phyloP scores from a whole-genome alignment of 2,113 vertebrate genomes.

The Ranitomeya imitator region DNA sequence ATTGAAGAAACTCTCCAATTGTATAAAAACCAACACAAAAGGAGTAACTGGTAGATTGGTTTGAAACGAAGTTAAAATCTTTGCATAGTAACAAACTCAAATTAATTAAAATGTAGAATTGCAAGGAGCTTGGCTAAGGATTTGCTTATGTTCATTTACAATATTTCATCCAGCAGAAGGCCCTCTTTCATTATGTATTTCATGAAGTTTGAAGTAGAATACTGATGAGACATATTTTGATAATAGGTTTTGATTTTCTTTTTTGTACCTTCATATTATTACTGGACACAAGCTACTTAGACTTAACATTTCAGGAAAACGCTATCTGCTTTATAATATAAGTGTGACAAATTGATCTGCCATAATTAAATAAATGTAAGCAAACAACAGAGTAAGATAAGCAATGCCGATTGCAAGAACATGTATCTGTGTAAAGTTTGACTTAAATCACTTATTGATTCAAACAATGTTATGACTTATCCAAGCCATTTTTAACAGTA shows the following conservation, averaged over 20 bases:
- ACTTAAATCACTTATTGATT: slow-evolving; percentile 70
- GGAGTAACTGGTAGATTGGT: too few relatives aligned
- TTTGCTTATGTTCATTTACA: too few relatives aligned
- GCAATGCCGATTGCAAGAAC: slow-evolving; percentile 58
- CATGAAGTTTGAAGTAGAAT: too few relatives aligned
- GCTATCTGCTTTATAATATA: background rate
- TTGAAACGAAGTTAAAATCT: too few relatives aligned
- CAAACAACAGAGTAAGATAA: slow-evolving; percentile 60
- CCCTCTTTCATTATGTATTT: too few relatives aligned
- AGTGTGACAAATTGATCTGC: slow-evolving; percentile 60
- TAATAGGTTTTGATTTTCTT: background rate
- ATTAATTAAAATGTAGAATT: too few relatives aligned
- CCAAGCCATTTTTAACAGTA: slow-evolving; percentile 60
- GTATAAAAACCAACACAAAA: too few relatives aligned
- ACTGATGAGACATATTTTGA: too few relatives aligned
- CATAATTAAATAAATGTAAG: slow-evolving; percentile 63
- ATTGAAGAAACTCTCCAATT: too few relatives aligned
- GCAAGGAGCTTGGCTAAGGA: too few relatives aligned
- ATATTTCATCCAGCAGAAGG: too few relatives aligned
- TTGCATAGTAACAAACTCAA: too few relatives aligned
- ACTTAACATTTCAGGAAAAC: background rate
- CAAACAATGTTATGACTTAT: slow-evolving; percentile 53
- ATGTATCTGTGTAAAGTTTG: slow-evolving; percentile 63
- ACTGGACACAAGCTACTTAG: background rate
- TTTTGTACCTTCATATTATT: background rate